These are phyloP conservation scores for Pyrochroa serraticornis DNA, from an alignment of 2,888 invertebrate genomes.

Conservation along the genomic window DNA sequence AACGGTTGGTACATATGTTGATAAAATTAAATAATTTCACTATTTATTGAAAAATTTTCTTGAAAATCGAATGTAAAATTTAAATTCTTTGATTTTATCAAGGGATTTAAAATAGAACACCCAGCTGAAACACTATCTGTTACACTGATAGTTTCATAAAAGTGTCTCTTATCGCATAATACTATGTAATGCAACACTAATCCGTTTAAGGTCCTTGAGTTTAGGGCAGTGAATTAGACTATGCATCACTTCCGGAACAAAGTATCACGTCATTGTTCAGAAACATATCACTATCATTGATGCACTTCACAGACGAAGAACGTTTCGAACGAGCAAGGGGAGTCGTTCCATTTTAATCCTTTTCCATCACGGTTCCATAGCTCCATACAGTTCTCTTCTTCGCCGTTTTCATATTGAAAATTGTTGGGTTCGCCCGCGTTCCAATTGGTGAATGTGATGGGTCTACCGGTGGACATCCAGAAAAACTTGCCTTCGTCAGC, in stretches of 20 bases:
- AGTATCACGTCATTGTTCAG: constrained; percentile 5
- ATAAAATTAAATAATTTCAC: background rate
- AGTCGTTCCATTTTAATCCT: constrained; percentile 92
- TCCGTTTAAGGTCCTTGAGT: background rate
- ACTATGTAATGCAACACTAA: constrained; percentile 15
- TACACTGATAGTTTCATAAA: no score
- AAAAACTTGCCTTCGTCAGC: constrained; percentile 91
- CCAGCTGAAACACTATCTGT: background rate
- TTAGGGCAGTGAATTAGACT: constrained; percentile 6
- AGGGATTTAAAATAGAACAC: background rate
- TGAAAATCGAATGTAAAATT: background rate
- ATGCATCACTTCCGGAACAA: constrained; percentile 18
- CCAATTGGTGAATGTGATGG: constrained; percentile 91
- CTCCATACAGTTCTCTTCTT: constrained; percentile 90
- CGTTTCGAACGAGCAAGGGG: constrained; percentile 91
- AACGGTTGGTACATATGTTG: background rate
- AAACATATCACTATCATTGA: constrained; percentile 24
- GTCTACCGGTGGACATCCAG: constrained; percentile 91
- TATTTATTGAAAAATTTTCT: no score
- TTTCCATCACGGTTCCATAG: constrained; percentile 92
- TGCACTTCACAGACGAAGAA: constrained; percentile 89
- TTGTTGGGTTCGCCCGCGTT: constrained; percentile 94
- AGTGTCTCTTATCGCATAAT: constrained; percentile 6
- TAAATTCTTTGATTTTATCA: background rate
- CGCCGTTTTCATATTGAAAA: constrained; percentile 91